A percentile compares a stretch with the other conserved stretches of the same genome.
Conservation (phyloP, 2,888 invertebrate species). For the Aplocera efformata region DNA sequence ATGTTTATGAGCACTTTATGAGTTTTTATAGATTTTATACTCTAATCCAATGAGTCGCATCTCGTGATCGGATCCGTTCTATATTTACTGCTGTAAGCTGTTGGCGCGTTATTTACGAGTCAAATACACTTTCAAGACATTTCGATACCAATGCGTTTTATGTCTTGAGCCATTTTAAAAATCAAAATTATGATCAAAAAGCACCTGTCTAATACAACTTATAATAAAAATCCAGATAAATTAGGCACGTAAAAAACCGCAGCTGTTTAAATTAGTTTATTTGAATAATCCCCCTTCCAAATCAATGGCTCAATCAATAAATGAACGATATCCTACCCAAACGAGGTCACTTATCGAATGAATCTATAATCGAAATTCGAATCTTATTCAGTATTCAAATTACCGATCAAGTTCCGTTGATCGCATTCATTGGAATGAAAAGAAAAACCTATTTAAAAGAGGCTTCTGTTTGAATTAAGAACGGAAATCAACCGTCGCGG, state of each 20-base stretch:
- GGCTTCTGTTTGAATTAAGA: conserved; percentile 73
- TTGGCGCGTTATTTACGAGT: conserved; percentile 51
- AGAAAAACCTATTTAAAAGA: conserved; percentile 61
- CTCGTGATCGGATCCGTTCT: conserved; percentile 66
- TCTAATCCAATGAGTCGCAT: conserved; percentile 64
- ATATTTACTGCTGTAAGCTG: conserved; percentile 56
- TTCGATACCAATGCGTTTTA: conserved; percentile 15
- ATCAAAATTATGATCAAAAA: conserved; percentile 7
- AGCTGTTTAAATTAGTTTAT: conserved; percentile 18
- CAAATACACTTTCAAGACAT: conserved; percentile 26
- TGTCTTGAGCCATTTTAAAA: conserved; percentile 9
- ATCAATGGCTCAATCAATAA: conserved; percentile 66
- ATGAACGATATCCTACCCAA: conserved; percentile 73
- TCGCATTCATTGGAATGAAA: conserved; percentile 56
- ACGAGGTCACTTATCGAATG: conserved; percentile 78
- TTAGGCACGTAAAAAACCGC: conserved; percentile 15
- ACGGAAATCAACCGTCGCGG: conserved; percentile 77
- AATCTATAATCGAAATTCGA: conserved; percentile 76
- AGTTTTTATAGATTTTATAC: conserved; percentile 77
- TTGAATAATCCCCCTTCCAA: conserved; percentile 23
- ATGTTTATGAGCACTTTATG: conserved; percentile 79
- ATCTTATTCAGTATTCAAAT: conserved; percentile 67
- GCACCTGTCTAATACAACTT: conserved; percentile 11
- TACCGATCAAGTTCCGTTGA: conserved; percentile 66
- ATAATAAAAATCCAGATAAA: conserved; percentile 24